Conservation (phyloP, 2,888 invertebrate genomes). For the Cyrtodaria siliqua region DNA sequence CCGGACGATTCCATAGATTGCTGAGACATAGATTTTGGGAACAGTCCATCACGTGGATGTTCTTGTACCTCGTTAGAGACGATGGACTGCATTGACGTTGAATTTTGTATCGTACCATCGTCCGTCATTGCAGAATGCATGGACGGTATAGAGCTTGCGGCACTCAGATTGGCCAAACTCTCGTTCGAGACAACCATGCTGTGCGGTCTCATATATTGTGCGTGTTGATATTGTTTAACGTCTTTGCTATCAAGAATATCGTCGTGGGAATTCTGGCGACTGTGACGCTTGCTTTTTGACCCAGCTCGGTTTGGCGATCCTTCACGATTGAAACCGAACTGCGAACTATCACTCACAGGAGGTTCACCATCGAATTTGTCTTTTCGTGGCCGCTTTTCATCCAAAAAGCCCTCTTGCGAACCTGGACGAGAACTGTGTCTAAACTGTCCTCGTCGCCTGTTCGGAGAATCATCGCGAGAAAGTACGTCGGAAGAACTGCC, state of each 20-base stretch:
- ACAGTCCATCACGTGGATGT: slow-evolving; percentile 49
- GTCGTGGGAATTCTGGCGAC: slow-evolving; percentile 76
- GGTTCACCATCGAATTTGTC: slow-evolving; percentile 62
- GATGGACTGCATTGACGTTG: slow-evolving; percentile 61
- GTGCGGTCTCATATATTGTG: slow-evolving; percentile 67
- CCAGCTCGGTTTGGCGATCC: slow-evolving; percentile 77
- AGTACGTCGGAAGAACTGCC: slow-evolving; percentile 76
- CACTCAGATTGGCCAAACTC: slow-evolving; percentile 71
- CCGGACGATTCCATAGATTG: slow-evolving; percentile 64
- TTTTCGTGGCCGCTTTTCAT: slow-evolving; percentile 71
- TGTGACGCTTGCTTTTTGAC: slow-evolving; percentile 56
- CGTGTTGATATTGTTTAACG: slow-evolving; percentile 28
- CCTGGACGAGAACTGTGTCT: slow-evolving; percentile 71
- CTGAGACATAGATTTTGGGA: slow-evolving; percentile 60
- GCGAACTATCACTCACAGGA: slow-evolving; percentile 72
- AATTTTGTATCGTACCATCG: slow-evolving; percentile 66
- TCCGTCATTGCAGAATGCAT: slow-evolving; percentile 70
- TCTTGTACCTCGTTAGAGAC: slow-evolving; percentile 68
- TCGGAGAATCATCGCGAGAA: slow-evolving; percentile 78
- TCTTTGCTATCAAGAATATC: slow-evolving; percentile 73
- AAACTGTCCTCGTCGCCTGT: slow-evolving; percentile 57
- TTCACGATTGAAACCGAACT: slow-evolving; percentile 77
- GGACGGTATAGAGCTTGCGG: slow-evolving; percentile 67
- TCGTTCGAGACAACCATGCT: slow-evolving; percentile 75
- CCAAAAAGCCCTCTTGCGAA: slow-evolving; percentile 76